These are phyloP conservation scores for Lissonota sp. DNA, from an alignment of 2,888 invertebrate species.

Conservation along the genomic window DNA sequence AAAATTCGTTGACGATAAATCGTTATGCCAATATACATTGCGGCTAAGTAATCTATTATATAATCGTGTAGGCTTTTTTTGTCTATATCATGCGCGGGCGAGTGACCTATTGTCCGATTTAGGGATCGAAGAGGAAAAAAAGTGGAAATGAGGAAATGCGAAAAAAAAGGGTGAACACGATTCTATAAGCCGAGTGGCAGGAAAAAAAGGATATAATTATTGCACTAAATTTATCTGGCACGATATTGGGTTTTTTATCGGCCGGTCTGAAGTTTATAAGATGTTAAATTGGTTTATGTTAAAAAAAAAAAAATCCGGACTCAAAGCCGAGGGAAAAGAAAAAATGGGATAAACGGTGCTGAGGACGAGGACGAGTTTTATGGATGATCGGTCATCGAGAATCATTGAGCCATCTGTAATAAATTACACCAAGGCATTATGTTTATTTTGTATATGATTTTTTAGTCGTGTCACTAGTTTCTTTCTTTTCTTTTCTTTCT, in stretches of 20 bases:
- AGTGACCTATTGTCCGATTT: constrained; percentile 36
- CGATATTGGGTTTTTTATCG: constrained; percentile 53
- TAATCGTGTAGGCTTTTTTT: constrained; percentile 39
- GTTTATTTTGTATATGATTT: constrained; percentile 79
- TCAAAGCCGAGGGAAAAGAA: constrained; percentile 42
- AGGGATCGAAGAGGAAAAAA: constrained; percentile 31
- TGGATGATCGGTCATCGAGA: constrained; percentile 70
- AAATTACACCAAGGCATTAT: constrained; percentile 80
- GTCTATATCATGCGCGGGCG: constrained; percentile 46
- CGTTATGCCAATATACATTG: constrained; percentile 57
- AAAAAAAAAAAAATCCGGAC: constrained; percentile 55
- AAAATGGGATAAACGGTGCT: constrained; percentile 8
- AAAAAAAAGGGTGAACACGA: not conserved
- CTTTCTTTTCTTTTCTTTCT: constrained; percentile 41
- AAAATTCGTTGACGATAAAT: constrained; percentile 36
- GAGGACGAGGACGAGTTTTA: constrained; percentile 61
- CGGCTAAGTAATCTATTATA: constrained; percentile 49
- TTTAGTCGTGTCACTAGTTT: constrained; percentile 79
- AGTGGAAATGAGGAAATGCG: constrained; percentile 27
- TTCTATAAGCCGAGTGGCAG: constrained; percentile 16
- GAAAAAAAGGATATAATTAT: constrained; percentile 68
- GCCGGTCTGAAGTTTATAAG: constrained; percentile 75
- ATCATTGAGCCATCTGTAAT: constrained; percentile 76
- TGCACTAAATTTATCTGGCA: constrained; percentile 67
- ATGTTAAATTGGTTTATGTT: constrained; percentile 59